A percentile compares a stretch with the other conserved stretches of the same genome.
phyloP scores from a whole-genome alignment of 1,140 invertebrate species.

The Drosophila jambulina region DNA sequence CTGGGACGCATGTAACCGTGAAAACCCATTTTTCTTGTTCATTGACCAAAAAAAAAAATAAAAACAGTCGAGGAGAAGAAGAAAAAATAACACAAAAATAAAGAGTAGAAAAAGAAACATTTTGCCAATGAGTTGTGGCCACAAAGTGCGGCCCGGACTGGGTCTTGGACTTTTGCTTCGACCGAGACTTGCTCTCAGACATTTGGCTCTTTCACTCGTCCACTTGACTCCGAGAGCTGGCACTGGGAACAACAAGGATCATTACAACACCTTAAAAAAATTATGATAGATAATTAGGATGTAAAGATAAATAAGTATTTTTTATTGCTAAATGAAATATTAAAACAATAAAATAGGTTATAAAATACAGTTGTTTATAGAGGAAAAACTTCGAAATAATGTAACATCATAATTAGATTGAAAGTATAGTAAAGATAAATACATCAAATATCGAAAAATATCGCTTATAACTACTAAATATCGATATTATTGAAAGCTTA shows the following conservation, averaged over 20 bases:
- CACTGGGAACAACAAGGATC: conserved; percentile 1
- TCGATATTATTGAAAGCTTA: too few relatives aligned
- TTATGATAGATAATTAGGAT: background rate
- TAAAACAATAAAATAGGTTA: background rate
- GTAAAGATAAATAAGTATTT: background rate
- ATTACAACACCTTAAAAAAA: background rate
- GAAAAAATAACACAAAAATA: conserved; percentile 41
- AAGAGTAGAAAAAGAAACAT: conserved; percentile 24
- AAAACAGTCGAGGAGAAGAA: conserved; percentile 46
- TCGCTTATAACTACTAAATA: too few relatives aligned
- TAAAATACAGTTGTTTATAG: background rate
- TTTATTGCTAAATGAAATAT: background rate
- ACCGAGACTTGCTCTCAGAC: conserved; percentile 22
- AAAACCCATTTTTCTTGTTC: conserved; percentile 82
- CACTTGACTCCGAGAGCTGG: conserved; percentile 27
- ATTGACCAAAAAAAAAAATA: conserved; percentile 68
- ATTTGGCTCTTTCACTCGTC: conserved; percentile 42
- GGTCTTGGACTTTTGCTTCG: conserved; percentile 31
- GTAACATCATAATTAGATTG: too few relatives aligned
- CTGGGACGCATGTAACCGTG: conserved; percentile 78
- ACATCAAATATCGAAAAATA: too few relatives aligned
- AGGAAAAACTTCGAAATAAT: too few relatives aligned
- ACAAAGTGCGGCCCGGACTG: conserved; percentile 41
- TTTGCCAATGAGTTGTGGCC: conserved; percentile 47
- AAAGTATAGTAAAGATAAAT: too few relatives aligned